phyloP scores from a whole-genome alignment of 1,140 invertebrate genomes.

The Eurosta solidaginis region DNA sequence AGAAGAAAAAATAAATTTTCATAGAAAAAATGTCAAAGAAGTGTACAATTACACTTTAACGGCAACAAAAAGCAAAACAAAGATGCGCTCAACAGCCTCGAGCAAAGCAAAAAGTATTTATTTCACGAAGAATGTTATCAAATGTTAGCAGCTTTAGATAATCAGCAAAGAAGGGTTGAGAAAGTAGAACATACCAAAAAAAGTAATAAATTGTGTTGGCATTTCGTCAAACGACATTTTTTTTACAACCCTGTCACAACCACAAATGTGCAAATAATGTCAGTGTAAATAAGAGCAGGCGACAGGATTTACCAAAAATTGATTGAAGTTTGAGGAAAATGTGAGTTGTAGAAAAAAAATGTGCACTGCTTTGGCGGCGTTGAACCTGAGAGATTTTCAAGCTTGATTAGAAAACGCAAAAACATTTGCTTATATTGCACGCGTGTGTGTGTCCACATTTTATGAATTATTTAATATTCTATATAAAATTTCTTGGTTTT shows the following conservation, averaged over 20 bases:
- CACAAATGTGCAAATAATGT: background rate
- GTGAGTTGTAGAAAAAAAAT: background rate
- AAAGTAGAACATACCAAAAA: too few species aligned
- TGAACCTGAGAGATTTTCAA: background rate
- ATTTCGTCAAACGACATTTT: slow-evolving; percentile 5
- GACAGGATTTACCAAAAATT: background rate
- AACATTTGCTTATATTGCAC: background rate
- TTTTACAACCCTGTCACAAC: background rate
- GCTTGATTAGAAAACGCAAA: background rate
- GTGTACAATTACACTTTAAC: slow-evolving; percentile 11
- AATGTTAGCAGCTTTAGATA: background rate
- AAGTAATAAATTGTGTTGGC: background rate
- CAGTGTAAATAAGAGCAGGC: background rate
- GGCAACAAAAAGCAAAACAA: background rate
- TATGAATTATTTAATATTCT: slow-evolving; percentile 4
- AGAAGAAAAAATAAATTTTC: background rate
- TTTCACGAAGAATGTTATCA: background rate
- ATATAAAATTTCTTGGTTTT: background rate
- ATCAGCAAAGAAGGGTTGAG: background rate
- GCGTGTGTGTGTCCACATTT: background rate
- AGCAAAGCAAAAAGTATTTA: background rate
- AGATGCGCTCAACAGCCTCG: background rate
- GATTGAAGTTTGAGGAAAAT: background rate
- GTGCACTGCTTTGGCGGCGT: background rate
- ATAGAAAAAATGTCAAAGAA: background rate